A percentile compares a stretch with the other conserved stretches of the same genome.
phyloP scores from a whole-genome alignment of 2,113 vertebrate genomes.

The Calypte anna region DNA sequence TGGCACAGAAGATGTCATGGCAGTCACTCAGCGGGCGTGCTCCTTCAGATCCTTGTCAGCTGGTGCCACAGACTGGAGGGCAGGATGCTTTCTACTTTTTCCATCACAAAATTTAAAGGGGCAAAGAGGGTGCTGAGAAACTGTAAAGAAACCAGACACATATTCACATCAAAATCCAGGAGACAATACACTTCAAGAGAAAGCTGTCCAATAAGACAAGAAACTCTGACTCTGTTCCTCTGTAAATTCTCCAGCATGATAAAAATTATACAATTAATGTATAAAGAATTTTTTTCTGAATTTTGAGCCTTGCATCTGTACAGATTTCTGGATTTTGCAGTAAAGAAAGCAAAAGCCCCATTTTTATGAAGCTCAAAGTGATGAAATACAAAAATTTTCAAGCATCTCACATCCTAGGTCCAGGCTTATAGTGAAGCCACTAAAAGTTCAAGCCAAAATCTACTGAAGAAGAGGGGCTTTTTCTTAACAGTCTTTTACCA shows the following conservation, averaged over 20 bases:
- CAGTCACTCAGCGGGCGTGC: constrained; percentile 37
- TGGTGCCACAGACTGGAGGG: constrained; percentile 99
- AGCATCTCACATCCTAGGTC: neutral
- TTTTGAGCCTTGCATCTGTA: neutral
- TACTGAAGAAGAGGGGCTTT: neutral
- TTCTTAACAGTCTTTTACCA: neutral
- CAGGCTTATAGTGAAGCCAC: neutral
- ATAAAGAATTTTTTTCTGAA: neutral
- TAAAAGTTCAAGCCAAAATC: neutral
- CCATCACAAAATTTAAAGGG: constrained; percentile 98
- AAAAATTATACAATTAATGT: rapidly evolving
- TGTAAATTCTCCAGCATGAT: neutral
- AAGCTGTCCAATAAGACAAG: neutral
- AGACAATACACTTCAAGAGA: neutral
- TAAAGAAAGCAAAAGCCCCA: neutral
- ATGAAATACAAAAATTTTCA: neutral
- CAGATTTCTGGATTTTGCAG: neutral
- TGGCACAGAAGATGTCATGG: constrained; percentile 81
- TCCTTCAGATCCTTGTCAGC: constrained; percentile 91
- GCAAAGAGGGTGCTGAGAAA: constrained; percentile 98
- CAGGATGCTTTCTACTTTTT: constrained; percentile 97
- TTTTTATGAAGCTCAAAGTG: neutral
- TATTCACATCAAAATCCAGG: neutral
- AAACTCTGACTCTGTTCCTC: neutral
- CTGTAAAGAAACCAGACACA: constrained; percentile 77